Conservation (phyloP, 2,113 vertebrate genomes). For the Acrocephalus arundinaceus region DNA sequence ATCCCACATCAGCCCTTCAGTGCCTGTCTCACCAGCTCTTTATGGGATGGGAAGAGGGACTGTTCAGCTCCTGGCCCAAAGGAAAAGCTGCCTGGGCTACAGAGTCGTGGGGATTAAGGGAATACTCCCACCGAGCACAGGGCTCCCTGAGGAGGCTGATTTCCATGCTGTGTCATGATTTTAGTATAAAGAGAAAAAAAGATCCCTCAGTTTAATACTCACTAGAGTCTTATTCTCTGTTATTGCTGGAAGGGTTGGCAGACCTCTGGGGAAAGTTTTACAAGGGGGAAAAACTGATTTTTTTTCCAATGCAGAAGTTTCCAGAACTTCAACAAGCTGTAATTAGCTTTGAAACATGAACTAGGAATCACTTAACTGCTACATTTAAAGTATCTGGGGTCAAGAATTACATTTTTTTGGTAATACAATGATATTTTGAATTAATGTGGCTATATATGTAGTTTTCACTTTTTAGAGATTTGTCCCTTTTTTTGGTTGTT, state of each 20-base stretch:
- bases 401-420: not conserved
- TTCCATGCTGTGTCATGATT: not conserved
- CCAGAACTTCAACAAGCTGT: not conserved
- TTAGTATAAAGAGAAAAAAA: not conserved
- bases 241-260: not conserved
- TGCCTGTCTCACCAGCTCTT: not conserved
- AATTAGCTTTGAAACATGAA: not conserved
- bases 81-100: not conserved
- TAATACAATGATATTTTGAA: not conserved
- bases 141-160: not conserved
- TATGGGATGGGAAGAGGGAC: not conserved
- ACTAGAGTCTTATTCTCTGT: not conserved
- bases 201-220: not conserved
- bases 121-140: not conserved
- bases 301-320: not conserved
- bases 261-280: not conserved
- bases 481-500: not conserved
- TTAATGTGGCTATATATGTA: not conserved
- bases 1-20: not conserved
- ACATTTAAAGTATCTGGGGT: not conserved
- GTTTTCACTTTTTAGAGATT: not conserved
- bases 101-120: fast-evolving
- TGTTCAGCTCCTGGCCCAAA: not conserved
- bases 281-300: not conserved
- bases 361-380: not conserved